Evolutionary conservation across 2,113 vertebrate species (phyloP), one percentile per base, ranked within the genome.

Genomic region (Festucalex cinctus): DNA sequence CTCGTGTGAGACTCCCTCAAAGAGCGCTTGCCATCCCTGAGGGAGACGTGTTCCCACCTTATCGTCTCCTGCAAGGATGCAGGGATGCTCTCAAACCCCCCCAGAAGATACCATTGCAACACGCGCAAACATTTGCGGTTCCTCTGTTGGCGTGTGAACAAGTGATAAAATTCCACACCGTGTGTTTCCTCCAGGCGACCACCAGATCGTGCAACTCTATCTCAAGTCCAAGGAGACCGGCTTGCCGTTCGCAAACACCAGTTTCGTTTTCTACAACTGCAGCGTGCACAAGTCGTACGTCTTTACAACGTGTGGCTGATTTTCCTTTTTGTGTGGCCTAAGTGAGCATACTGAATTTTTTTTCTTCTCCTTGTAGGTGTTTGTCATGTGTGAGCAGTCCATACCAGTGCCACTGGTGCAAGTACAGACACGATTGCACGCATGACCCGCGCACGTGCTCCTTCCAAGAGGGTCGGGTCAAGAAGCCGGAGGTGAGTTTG

Each of bases 261-360:
- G 92, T 85, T 98, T 99, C 24, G 95, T 99, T 80, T 99, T 99
- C 92, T 99, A 99, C 93, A 98, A 99, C 89, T 99, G 97, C 85
- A 99, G 97, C 0, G 97, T 98, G 68, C 97, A 99, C 82, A 96
- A 95, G 60, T 99, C 97, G 97, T 99, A 91, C 83, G 97, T 95
- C 51, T 53, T 8, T 26, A 26, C 22, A 13, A 22, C 20, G 4
- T 20, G 13, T 20, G 6, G 20, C 1, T 3, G 20, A 10, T 5
- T 35, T 58, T 6, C 9, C 14, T 59, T 17, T 59, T 24, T 22
- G 9, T 24, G 10, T 6, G 0, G 54, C 10, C n/a, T 14, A 56
- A 56, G 58, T 9, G 28, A 60, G 28, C 9, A 54, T 3, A 13
- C 9, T 26, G 51, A 6, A 3, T 4, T 24, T 35, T 32, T 9